phyloP scores from a whole-genome alignment of 2,113 vertebrate species.

The Okapia johnstoni region DNA sequence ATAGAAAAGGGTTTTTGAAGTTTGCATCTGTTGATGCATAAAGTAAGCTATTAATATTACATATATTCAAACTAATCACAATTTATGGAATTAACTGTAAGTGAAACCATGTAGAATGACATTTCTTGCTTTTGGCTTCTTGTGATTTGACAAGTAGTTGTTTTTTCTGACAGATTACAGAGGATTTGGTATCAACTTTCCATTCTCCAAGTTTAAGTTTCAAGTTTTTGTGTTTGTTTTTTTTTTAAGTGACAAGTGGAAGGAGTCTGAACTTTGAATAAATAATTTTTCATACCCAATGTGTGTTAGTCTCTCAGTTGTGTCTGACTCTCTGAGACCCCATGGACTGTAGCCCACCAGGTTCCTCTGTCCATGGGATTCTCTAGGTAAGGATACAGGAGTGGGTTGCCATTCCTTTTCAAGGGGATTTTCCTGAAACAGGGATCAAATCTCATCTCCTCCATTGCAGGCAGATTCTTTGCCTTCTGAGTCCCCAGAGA shows the following conservation, averaged over 20 bases:
- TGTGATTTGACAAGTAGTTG: conserved; percentile 27
- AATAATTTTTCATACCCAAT: background rate
- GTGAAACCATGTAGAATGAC: background rate
- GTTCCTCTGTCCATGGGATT: background rate
- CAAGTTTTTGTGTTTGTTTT: background rate
- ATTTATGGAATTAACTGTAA: conserved; percentile 27
- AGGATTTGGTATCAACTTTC: conserved; percentile 9
- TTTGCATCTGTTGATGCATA: conserved; percentile 28
- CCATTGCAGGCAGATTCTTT: background rate
- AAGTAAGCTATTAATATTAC: conserved; percentile 32
- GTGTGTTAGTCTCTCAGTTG: background rate
- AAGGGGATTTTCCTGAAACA: background rate
- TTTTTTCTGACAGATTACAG: conserved; percentile 8
- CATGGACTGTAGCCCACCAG: background rate
- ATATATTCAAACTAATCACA: conserved; percentile 31
- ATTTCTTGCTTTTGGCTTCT: conserved; percentile 34
- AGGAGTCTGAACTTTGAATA: background rate
- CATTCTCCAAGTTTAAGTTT: background rate
- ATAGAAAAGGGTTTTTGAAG: conserved; percentile 42
- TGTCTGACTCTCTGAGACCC: background rate
- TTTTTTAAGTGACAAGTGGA: background rate
- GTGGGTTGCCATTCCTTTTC: background rate
- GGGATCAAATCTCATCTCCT: background rate
- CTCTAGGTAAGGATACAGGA: background rate
- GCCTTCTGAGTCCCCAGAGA: background rate